Base-by-base conservation (phyloP, 1,140 invertebrate species). In the Drosophila subpulchrella region DNA sequence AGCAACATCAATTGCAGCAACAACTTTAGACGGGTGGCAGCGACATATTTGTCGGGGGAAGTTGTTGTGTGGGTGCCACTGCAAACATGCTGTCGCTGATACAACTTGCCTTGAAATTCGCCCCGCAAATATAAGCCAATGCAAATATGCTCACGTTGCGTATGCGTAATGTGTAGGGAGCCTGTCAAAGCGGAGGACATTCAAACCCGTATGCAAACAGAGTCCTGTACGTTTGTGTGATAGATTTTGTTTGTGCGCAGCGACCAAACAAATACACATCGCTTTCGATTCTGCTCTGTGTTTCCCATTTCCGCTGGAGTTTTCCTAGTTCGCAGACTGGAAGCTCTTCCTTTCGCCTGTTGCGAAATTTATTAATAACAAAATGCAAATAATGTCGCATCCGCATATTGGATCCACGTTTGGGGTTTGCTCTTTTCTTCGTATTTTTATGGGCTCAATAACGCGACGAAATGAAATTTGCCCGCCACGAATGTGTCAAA, bases 351-450 rank as follows among this genome's bases (percentile, higher is more conserved):
- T 59, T 54, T 62, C 42, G 57, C 68, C 55, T 56, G 63, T 55
- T 82, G 42, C 70, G 30, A 75, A 71, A 78, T 82, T 84, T 80
- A 84, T 84, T 84, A 84, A 84, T 84, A 84, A 84, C 81, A 84
- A 80, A 84, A 84, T 84, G 81, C 76, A 84, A 84, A 84, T 80
- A 84, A 70, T 74, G 48, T 71, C 41, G 17, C 51, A 57, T 51
- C 41, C 48, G 57, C 53, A 57, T 47, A 48, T 48, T 42, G 53
- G 20, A 71, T 59, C 46, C 24, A 13, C 27, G 15, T 13, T 41
- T 10, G 12, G 24, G 42, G 44, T 34, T 39, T 24, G 38, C 57
- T 54, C 53, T 42, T 58, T 80, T 39, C 27, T 46, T 44, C 24
- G 50, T 56, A 53, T 42, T 74, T 82, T 82, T 77, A 82, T 68